phyloP scores from a whole-genome alignment of 2,888 invertebrate species.

The Scaptomyza reducta region DNA sequence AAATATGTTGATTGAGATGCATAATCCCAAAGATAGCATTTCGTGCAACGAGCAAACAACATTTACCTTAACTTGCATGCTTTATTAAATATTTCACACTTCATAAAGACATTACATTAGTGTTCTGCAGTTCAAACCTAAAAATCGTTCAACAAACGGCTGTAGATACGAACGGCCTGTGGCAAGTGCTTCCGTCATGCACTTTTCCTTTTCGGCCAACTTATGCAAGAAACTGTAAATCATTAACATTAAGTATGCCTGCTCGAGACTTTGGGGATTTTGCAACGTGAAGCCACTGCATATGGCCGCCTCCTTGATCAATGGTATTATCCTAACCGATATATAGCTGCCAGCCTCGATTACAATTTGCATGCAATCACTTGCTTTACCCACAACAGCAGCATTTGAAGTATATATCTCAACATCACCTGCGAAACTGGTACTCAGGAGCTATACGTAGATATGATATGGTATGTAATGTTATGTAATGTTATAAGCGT shows the following conservation, averaged over 20 bases:
- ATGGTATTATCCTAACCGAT: background rate
- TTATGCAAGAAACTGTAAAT: constrained; percentile 5
- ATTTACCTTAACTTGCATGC: background rate
- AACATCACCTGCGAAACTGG: background rate
- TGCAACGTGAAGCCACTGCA: background rate
- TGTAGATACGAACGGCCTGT: background rate
- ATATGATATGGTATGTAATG: background rate
- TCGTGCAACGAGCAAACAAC: background rate
- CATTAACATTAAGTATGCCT: background rate
- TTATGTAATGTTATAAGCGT: background rate
- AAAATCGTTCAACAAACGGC: background rate
- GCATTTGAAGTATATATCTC: background rate
- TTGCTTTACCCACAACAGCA: background rate
- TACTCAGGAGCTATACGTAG: background rate
- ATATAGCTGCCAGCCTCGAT: background rate
- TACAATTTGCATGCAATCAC: background rate
- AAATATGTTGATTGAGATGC: background rate
- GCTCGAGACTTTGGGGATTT: background rate
- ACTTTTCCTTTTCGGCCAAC: background rate
- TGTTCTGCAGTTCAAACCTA: background rate
- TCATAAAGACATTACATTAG: background rate
- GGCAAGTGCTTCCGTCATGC: background rate
- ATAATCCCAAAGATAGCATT: background rate
- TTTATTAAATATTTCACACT: background rate
- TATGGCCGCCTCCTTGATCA: background rate